These are phyloP conservation scores for Papilio glaucus DNA, from an alignment of 1,140 invertebrate genomes.

Conservation along the genomic window DNA sequence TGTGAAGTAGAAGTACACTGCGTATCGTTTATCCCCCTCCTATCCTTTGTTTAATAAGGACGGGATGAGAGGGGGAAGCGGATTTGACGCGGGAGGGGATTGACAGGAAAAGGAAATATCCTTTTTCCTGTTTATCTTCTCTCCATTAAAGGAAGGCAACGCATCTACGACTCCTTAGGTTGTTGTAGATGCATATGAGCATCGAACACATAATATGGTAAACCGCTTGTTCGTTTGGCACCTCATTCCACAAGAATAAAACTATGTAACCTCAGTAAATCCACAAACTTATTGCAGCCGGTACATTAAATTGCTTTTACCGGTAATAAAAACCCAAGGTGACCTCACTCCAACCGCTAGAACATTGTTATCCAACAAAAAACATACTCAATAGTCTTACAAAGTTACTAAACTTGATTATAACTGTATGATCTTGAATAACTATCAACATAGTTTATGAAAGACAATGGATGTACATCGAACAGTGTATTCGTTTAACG, in stretches of 20 bases:
- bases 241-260: background rate
- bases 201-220: no score
- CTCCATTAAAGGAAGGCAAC: no score
- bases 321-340: background rate
- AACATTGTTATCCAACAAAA: background rate
- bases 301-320: slow-evolving; percentile 11
- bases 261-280: background rate
- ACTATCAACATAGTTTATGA: background rate
- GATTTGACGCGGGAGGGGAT: no score
- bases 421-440: background rate
- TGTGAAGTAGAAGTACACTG: no score
- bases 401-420: background rate
- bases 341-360: background rate
- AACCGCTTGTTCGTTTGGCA: no score
- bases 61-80: no score
- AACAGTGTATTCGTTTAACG: background rate
- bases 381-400: background rate
- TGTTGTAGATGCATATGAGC: no score
- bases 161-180: no score
- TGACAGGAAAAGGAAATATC: no score
- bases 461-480: background rate
- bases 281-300: background rate
- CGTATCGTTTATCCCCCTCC: no score
- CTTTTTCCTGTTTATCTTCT: no score
- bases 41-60: no score